These are phyloP conservation scores for Eledona agricola DNA, from an alignment of 2,888 invertebrate species.

Conservation along the genomic window DNA sequence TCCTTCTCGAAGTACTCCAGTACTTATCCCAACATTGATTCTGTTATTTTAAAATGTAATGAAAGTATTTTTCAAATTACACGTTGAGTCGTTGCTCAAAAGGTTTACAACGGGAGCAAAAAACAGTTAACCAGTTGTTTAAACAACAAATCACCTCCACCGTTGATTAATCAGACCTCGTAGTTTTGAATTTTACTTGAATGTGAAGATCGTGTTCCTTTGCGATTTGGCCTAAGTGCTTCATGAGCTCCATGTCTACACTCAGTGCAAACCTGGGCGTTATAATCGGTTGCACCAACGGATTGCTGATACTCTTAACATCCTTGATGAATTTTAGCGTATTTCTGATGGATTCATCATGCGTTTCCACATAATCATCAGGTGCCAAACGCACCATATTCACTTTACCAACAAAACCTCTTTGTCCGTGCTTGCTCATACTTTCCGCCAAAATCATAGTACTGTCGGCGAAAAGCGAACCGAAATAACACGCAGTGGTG, in stretches of 20 bases:
- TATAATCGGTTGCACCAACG: slow-evolving; percentile 78
- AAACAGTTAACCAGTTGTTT: background rate
- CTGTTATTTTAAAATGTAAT: slow-evolving; percentile 18
- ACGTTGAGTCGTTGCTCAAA: background rate
- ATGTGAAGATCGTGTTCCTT: slow-evolving; percentile 72
- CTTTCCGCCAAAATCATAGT: slow-evolving; percentile 76
- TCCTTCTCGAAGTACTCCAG: too few relatives aligned
- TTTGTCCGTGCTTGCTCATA: slow-evolving; percentile 73
- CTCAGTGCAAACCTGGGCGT: slow-evolving; percentile 88
- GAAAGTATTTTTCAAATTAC: background rate
- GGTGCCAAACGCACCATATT: slow-evolving; percentile 73
- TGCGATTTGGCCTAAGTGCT: slow-evolving; percentile 73
- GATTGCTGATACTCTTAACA: slow-evolving; percentile 69
- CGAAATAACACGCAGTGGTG: slow-evolving; percentile 90
- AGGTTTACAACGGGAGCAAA: background rate
- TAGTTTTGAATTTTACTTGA: slow-evolving; percentile 67
- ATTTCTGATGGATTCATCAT: slow-evolving; percentile 69
- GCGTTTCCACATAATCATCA: slow-evolving; percentile 70
- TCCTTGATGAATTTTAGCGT: slow-evolving; percentile 71
- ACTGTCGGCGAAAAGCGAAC: slow-evolving; percentile 77
- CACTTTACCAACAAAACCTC: slow-evolving; percentile 88
- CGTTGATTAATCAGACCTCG: too few relatives aligned
- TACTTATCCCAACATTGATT: too few relatives aligned
- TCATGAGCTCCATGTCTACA: slow-evolving; percentile 77
- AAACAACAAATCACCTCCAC: too few relatives aligned